phyloP scores from a whole-genome alignment of 2,888 invertebrate species.

The Xestia ashworthii region DNA sequence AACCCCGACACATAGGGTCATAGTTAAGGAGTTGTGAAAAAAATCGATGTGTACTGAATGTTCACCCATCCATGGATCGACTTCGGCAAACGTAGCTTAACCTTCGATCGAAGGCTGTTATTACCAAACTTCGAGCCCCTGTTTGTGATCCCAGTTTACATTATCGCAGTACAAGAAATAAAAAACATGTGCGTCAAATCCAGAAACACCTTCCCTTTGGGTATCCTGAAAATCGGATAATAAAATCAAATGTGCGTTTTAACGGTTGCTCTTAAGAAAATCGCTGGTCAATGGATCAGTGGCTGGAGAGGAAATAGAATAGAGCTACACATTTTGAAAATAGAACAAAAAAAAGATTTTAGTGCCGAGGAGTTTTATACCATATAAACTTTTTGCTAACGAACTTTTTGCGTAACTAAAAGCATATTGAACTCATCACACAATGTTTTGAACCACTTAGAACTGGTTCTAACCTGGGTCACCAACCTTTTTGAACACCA shows the following conservation, averaged over 20 bases:
- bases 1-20: too few species aligned
- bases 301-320: constrained; percentile 10
- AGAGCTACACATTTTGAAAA: not conserved
- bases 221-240: constrained; percentile 7
- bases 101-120: not conserved
- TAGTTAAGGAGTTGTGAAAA: too few species aligned
- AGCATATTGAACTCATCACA: constrained; percentile 57
- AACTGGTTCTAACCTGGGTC: constrained; percentile 52
- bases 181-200: not conserved
- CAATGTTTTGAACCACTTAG: constrained; percentile 27
- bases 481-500: constrained; percentile 41
- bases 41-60: not conserved
- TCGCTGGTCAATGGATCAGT: too few species aligned
- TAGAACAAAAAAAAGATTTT: constrained; percentile 3
- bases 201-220: not conserved
- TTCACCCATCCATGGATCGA: not conserved
- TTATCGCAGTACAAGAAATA: constrained; percentile 10
- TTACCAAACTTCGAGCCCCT: not conserved
- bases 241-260: constrained; percentile 30
- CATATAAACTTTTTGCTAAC: constrained; percentile 34
- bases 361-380: constrained; percentile 31
- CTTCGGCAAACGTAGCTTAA: not conserved
- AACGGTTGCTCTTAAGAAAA: constrained; percentile 20
- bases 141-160: not conserved
- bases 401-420: constrained; percentile 50